A percentile compares a stretch with the other conserved stretches of the same genome.
These are phyloP conservation scores for Apamea monoglypha DNA, from an alignment of 2,888 invertebrate genomes.

Conservation along the genomic window DNA sequence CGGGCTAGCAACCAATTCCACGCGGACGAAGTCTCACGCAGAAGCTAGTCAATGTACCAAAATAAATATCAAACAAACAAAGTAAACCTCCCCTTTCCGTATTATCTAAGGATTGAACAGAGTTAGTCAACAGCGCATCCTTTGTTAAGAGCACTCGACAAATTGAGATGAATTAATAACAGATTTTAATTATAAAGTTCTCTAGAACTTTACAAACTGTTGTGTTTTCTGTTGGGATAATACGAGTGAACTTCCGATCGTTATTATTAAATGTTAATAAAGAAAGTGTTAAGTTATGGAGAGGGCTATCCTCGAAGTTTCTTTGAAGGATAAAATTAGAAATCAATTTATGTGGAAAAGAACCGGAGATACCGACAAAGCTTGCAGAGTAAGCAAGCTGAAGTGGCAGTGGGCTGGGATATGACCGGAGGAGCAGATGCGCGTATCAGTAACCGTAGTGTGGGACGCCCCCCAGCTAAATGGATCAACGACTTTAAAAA, in stretches of 20 bases:
- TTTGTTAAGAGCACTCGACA: slow-evolving; percentile 2
- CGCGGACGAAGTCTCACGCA: too few species aligned
- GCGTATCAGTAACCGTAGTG: too few species aligned
- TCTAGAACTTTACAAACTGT: not conserved
- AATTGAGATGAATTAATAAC: slow-evolving; percentile 54
- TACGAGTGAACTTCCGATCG: not conserved
- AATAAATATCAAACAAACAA: slow-evolving; percentile 17
- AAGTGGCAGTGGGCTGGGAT: too few species aligned
- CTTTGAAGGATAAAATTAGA: not conserved
- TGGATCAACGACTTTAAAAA: too few species aligned
- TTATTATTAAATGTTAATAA: not conserved
- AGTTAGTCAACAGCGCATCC: slow-evolving; percentile 15
- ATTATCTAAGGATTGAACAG: slow-evolving; percentile 2
- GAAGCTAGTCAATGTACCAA: not conserved
- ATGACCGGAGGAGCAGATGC: too few species aligned
- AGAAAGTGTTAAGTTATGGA: not conserved
- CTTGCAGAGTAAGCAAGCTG: too few species aligned
- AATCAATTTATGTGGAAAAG: not conserved
- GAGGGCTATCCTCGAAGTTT: not conserved
- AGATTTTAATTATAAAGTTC: slow-evolving; percentile 48
- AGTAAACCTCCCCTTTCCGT: not conserved
- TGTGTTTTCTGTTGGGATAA: not conserved
- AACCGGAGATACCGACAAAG: too few species aligned
- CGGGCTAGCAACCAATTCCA: too few species aligned
- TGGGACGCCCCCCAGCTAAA: too few species aligned